Conservation (phyloP, 2,797 vertebrate species). For the Ambastaia sidthimunki region DNA sequence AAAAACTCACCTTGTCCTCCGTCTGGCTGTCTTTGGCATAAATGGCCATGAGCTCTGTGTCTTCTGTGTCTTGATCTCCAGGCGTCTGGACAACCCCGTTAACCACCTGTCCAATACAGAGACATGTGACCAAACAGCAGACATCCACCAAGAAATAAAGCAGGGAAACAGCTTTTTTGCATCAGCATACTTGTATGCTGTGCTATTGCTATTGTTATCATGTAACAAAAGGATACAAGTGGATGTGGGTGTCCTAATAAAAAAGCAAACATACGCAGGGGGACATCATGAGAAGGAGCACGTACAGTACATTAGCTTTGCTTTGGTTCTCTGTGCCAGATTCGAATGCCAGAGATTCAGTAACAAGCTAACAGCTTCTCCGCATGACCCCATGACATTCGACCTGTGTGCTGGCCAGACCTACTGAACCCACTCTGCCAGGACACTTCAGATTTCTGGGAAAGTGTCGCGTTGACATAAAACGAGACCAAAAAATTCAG, state of each 20-base stretch:
- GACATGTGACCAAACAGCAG: constrained; percentile 29
- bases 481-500: background rate
- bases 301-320: background rate
- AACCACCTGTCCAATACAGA: constrained; percentile 81
- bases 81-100: constrained; percentile 86
- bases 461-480: background rate
- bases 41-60: constrained; percentile 95
- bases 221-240: background rate
- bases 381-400: background rate
- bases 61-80: constrained; percentile 92
- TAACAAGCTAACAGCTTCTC: background rate
- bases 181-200: background rate
- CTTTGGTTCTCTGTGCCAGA: constrained; percentile 6
- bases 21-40: constrained; percentile 89
- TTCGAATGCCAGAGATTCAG: background rate
- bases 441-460: constrained; percentile 2
- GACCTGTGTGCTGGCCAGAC: background rate
- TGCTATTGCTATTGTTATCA: background rate
- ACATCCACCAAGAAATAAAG: background rate
- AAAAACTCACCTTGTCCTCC: constrained; percentile 86
- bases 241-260: background rate
- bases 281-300: background rate
- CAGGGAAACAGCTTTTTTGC: too few relatives aligned
- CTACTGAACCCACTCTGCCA: background rate
- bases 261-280: background rate